phyloP scores from a whole-genome alignment of 2,797 vertebrate genomes.

The Argya squamiceps region DNA sequence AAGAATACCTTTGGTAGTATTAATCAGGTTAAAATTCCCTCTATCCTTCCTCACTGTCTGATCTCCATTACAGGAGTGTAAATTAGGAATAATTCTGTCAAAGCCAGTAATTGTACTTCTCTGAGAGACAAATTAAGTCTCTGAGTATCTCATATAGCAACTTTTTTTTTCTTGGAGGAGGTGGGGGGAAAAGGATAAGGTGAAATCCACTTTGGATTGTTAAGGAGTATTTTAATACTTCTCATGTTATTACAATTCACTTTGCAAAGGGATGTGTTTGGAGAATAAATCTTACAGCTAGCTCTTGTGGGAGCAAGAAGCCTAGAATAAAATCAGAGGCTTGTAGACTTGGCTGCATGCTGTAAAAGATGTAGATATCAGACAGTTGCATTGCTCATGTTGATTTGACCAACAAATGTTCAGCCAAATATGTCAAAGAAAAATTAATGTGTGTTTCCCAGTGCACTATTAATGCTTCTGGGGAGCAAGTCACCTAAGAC shows the following conservation, averaged over 20 bases:
- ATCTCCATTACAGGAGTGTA: background rate
- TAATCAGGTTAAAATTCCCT: background rate
- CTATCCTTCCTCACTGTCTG: background rate
- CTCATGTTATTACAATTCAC: background rate
- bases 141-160: background rate
- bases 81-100: background rate
- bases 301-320: background rate
- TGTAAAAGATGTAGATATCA: background rate
- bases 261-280: background rate
- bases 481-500: background rate
- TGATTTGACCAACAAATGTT: background rate
- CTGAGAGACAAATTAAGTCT: background rate
- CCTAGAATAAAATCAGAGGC: background rate
- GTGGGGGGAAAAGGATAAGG: background rate
- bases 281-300: background rate
- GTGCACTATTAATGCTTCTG: background rate
- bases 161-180: background rate
- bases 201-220: background rate
- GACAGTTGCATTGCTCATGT: background rate
- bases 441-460: background rate
- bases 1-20: background rate
- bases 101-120: background rate
- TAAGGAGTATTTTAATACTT: background rate
- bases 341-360: background rate
- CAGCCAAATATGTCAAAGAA: background rate